Base-by-base conservation (phyloP, 2,113 vertebrate species). In the Circaetus cinerascens region DNA sequence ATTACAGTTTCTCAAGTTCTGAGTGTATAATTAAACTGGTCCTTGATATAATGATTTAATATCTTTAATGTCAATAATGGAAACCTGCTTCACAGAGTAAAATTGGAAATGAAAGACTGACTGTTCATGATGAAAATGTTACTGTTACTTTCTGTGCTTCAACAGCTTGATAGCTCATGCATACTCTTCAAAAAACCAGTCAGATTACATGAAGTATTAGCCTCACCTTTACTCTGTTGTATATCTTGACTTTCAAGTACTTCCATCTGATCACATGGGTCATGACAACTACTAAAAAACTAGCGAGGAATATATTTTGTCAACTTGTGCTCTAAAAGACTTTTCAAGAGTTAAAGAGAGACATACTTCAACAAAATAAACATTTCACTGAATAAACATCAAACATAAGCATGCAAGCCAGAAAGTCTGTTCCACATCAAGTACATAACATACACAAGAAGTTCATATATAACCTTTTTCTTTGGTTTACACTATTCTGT, bases 321-420 rank as follows among this genome's bases (percentile, higher is more conserved):
- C 80, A 94, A 46, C 41, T 68, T 95, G 21, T 48, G 16, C 29
- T 73, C 45, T 62, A 76, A 73, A 96, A 85, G 62, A 87, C 66
- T 94, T 84, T 89, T 83, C 57, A 93, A 60, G 30, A 76, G 30
- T 95, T 71, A 66, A 95, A 94, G 88, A 91, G 50, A 22, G 18
- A 79, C n/a, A 77, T 69, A 29, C n/a, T 94, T 91, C 21, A 27
- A 55, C 50, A 97, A 95, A 81, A 91, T 67, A 93, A 92, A 72
- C 17, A 93, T 91, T 86, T 83, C 46, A 62, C 12, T 66, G 26
- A 86, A 71, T 57, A 88, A 88, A 41, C 8, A 48, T 48, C 34
- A 93, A 95, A 92, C 51, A 92, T 41, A 94, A 87, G 23, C 46
- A 74, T 20, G 8, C 43, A 95, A 93, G 92, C 55, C 69, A 94